Evolutionary conservation across 2,797 vertebrate species (phyloP), one percentile per base, ranked within the genome.

Genomic region (Myotis pilosus): DNA sequence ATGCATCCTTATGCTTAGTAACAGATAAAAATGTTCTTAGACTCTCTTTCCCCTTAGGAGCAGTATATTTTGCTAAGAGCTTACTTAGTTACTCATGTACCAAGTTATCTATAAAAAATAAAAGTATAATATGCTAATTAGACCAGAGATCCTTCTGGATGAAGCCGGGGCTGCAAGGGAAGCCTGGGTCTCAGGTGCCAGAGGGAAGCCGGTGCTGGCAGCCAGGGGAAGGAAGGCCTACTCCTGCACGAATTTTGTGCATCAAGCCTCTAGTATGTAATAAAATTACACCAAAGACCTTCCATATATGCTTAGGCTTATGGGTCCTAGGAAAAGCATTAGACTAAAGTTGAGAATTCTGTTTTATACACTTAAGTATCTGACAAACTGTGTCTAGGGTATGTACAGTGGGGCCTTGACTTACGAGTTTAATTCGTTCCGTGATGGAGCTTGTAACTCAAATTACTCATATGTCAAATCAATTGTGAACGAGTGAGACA

Each of bases 21-120:
- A 60, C 17, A 92, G 11, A 83, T 33, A 72, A 95, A 95, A 93
- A 47, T 64, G 22, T 71, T 53, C 74, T 84, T 92, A 33, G 94
- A 82, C 5, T 76, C 20, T 91, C 13, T 94, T 38, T 9, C 10
- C 10, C 4, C 8, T 41, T 66, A 85, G 44, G 25, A 89, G 8
- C 17, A 92, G 19, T 53, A 9, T 51, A 71, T 74, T 95, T 85
- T 82, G 19, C 22, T 71, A 86, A 87, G 10, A 88, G n/a, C 16
- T 79, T 86, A 64, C 9, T 68, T 71, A 8, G 30, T 28, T 79
- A 2, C 19, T 89, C 16, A 55, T 53, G 16, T 62, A 62, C 60
- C 60, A 62, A 62, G 30, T 62, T 30, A 62, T 30, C 60, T 62
- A 30, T 62, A 62, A 62, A 30, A 28, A 62, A 30, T 30, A 62